Evolutionary conservation across 2,113 vertebrate species (phyloP).

Genomic region (Corythornis vintsioides): DNA sequence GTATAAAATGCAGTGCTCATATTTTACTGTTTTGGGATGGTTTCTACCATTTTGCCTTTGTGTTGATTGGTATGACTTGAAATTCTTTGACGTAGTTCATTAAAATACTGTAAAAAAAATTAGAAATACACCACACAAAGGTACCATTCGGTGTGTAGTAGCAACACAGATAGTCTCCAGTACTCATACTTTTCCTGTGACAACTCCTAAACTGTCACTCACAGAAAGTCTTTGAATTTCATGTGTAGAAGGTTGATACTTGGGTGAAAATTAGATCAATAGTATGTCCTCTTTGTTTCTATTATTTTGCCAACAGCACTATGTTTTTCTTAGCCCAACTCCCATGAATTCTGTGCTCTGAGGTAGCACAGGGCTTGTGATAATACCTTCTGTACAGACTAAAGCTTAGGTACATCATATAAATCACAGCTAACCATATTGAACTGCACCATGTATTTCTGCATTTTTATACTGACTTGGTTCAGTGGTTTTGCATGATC

Average conservation of each 20-base stretch:
- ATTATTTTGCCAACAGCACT: background rate
- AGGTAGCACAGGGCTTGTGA: background rate
- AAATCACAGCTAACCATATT: background rate
- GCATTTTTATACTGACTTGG: background rate
- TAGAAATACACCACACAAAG: background rate
- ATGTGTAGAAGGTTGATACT: background rate
- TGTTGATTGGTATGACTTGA: background rate
- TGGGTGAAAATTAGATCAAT: background rate
- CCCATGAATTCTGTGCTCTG: background rate
- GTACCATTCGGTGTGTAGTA: background rate
- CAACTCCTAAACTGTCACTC: background rate
- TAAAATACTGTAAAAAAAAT: background rate
- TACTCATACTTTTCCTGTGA: background rate
- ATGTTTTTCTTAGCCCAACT: background rate
- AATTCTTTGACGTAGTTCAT: background rate
- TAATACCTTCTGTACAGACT: background rate
- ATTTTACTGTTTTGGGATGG: rapidly evolving
- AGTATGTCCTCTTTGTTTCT: background rate
- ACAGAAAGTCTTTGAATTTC: background rate
- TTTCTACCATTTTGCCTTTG: background rate
- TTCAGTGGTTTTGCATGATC: background rate
- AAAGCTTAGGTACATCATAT: background rate
- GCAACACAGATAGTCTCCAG: background rate
- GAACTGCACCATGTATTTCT: background rate
- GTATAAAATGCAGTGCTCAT: background rate